Evolutionary conservation across 2,797 vertebrate species (phyloP), one percentile per base, ranked within the genome.

Genomic region (Crenichthys baileyi): DNA sequence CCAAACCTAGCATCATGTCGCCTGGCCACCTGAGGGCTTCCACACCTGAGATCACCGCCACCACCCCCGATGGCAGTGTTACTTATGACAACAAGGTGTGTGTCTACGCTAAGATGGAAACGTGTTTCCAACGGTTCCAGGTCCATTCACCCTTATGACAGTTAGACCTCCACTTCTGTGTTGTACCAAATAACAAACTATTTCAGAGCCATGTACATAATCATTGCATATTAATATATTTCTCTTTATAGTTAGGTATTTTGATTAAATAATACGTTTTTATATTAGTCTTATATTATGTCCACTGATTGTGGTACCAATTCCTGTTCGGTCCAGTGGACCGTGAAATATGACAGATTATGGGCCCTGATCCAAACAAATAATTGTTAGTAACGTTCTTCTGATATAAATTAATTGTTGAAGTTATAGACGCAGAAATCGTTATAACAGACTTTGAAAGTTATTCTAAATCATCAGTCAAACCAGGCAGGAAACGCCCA

Each of bases 1-100:
- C 98, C 76, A 99, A 98, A 81, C 98, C 98, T 24, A 99, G 98
- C 92, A 99, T 99, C 94, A 99, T 99, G 98, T 99, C 98, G 72
- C 97, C 98, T 0, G 98, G 98, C 24, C 98, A 99, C 91, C 95
- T 99, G 70, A 93, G 98, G 81, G 98, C 98, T 26, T 99, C 98
- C 78, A 99, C 98, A 1, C 97, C 98, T 3, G 98, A 99, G 92
- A 99, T 99, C 86, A 97, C 97, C 86, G 97, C 98, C 41, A 99
- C 98, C 75, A 99, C 98, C 0, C 98, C 98, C 0, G 98, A 99
- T 75, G 98, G 98, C 83, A 98, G 97, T 12, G 90, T 97, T 90
- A 98, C 97, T 88, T 99, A 99, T 0, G 98, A 99, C 93, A 99
- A 99, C 93, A 98, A 96, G 93, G 96, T 96, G 75, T 16, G 44